Evolutionary conservation across 2,797 vertebrate species (phyloP), one percentile per base, ranked within the genome.

Genomic region (Phrynocephalus vlangalii): DNA sequence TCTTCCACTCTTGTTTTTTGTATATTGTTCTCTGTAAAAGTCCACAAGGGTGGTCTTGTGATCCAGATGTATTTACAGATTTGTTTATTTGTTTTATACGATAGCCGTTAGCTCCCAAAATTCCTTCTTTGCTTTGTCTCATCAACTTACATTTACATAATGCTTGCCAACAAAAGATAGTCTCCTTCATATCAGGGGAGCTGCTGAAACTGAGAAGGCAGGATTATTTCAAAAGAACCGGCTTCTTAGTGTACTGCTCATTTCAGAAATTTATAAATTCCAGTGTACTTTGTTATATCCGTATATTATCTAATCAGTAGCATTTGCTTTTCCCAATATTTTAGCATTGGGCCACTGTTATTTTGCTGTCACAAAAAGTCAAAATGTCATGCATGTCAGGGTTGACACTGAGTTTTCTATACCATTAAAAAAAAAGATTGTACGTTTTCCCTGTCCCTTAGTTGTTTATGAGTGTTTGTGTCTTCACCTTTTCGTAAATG

Each of bases 351-450:
- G 89, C 88, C 78, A 88, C 90, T 87, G 68, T 91, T 89, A 66
- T 56, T 66, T 89, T 81, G 73, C 15, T 89, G 89, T 92, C 88
- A 89, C 87, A 70, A 87, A 85, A 93, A 89, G 87, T 91, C 86
- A 67, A 77, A 92, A 86, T 92, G 88, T 91, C 92, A 82, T 93
- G 73, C 93, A 68, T 94, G 83, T 87, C 94, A 91, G 83, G 84
- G 89, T 92, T 95, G 94, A 89, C 22, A 85, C 79, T 83, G 6
- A 6, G 52, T 90, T 95, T 93, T 93, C 87, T 80, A 87, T 92
- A 89, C 84, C 91, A 90, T 95, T 94, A 94, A 78, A 82, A 95
- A 92, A 93, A 89, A 92, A 94, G 95, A 96, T 93, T 95, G 95
- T 95, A 95, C 92, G 92, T 84, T 60, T 89, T 90, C 95, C 50